Percentiles rank a stretch among this genome's conserved stretches.
Conservation (phyloP, 2,113 vertebrate genomes). For the Charadrius vociferus region DNA sequence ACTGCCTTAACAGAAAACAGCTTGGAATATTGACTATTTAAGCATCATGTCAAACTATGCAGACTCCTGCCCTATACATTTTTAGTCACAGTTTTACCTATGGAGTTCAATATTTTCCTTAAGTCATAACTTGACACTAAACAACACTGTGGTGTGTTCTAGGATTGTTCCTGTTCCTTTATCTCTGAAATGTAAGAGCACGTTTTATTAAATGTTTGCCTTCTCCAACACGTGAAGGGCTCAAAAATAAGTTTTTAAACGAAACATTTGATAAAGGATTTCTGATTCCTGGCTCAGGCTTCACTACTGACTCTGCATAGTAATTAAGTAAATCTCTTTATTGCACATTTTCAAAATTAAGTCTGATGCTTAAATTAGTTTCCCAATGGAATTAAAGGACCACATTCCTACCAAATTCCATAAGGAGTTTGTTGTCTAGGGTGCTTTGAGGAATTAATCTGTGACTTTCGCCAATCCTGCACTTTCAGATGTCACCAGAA, state of each 20-base stretch:
- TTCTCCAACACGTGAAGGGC: background rate
- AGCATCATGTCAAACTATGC: background rate
- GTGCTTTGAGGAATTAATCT: background rate
- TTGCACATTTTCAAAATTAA: background rate
- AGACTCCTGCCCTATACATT: background rate
- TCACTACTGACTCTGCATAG: background rate
- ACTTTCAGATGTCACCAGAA: background rate
- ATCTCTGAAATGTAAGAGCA: background rate
- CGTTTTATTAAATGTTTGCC: background rate
- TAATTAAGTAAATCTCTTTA: slow-evolving; percentile 27
- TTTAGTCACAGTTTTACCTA: background rate
- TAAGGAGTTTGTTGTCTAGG: background rate
- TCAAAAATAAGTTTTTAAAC: background rate
- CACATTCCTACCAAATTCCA: background rate
- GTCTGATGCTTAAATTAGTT: background rate
- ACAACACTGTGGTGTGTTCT: background rate
- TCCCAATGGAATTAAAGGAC: slow-evolving; percentile 8
- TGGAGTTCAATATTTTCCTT: background rate
- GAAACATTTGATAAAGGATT: background rate
- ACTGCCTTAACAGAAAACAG: background rate
- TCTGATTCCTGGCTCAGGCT: background rate
- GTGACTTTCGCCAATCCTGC: background rate
- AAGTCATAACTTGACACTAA: background rate
- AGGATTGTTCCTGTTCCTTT: background rate
- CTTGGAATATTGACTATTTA: slow-evolving; percentile 19